Evolutionary conservation across 2,888 invertebrate species (phyloP).

Genomic region (Trissoscelio sp.): DNA sequence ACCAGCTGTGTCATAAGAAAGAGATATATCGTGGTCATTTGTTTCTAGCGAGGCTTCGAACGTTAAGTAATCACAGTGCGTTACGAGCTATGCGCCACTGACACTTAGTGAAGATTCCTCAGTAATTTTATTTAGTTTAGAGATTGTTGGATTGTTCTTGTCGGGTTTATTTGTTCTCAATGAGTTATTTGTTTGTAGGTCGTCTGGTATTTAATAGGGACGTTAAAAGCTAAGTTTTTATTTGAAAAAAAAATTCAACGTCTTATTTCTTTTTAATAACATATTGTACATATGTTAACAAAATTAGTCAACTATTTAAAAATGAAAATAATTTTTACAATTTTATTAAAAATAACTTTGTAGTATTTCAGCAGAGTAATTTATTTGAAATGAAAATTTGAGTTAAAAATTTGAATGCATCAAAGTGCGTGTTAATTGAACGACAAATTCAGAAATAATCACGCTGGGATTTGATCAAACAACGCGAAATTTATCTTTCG

Average conservation of each 20-base stretch:
- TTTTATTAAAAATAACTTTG: no score
- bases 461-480: slow-evolving; percentile 21
- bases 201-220: background rate
- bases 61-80: slow-evolving; percentile 43
- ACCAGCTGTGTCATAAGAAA: slow-evolving; percentile 45
- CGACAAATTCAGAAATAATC: slow-evolving; percentile 18
- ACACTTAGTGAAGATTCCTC: slow-evolving; percentile 28
- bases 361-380: no score
- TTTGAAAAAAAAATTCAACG: no score
- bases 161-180: slow-evolving; percentile 18
- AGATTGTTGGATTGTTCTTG: slow-evolving; percentile 28
- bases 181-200: slow-evolving; percentile 3
- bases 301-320: no score
- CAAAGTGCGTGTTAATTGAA: slow-evolving; percentile 26
- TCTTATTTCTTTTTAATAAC: no score
- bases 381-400: no score
- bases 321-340: no score
- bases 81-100: slow-evolving; percentile 33
- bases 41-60: slow-evolving; percentile 30
- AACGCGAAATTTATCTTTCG: slow-evolving; percentile 48
- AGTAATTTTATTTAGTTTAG: slow-evolving; percentile 36
- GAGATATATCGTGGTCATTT: slow-evolving; percentile 48
- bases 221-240: background rate
- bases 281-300: no score
- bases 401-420: no score